Conservation (phyloP, 2,797 vertebrate species). For the Cirrhinus mrigala region DNA sequence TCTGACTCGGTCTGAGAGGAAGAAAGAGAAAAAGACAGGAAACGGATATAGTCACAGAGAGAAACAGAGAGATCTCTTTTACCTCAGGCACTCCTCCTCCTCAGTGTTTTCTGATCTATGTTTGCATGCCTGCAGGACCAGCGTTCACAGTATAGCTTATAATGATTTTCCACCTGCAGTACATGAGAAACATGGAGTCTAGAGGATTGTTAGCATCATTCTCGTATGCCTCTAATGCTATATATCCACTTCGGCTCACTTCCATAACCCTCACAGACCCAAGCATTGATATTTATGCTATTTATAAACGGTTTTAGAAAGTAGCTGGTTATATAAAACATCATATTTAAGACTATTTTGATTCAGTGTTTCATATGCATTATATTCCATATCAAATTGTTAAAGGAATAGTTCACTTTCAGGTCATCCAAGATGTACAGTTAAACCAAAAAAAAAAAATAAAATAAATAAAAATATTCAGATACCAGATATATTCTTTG, state of each 20-base stretch:
- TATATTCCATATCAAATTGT: neutral
- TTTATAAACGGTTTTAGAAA: neutral
- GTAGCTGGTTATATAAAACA: neutral
- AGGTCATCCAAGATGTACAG: neutral
- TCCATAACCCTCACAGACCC: neutral
- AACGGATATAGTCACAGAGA: neutral
- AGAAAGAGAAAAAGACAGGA: neutral
- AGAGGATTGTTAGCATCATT: conserved; percentile 4
- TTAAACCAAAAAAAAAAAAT: too few species aligned
- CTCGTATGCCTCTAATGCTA: neutral
- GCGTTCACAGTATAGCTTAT: neutral
- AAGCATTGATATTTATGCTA: neutral
- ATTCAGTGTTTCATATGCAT: neutral
- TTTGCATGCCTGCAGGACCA: conserved; percentile 2
- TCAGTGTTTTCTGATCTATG: conserved; percentile 1
- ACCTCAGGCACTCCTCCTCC: conserved; percentile 2
- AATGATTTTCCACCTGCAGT: conserved; percentile 27
- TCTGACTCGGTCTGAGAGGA: neutral
- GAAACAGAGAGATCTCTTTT: neutral
- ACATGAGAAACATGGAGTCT: neutral
- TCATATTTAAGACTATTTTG: neutral
- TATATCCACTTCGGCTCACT: conserved; percentile 26
- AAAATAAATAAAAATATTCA: too few species aligned
- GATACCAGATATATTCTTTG: too few species aligned
- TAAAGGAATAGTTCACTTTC: neutral